Evolutionary conservation across 2,113 vertebrate species (phyloP), one percentile per base, ranked within the genome.

Genomic region (Malurus cyaneus): DNA sequence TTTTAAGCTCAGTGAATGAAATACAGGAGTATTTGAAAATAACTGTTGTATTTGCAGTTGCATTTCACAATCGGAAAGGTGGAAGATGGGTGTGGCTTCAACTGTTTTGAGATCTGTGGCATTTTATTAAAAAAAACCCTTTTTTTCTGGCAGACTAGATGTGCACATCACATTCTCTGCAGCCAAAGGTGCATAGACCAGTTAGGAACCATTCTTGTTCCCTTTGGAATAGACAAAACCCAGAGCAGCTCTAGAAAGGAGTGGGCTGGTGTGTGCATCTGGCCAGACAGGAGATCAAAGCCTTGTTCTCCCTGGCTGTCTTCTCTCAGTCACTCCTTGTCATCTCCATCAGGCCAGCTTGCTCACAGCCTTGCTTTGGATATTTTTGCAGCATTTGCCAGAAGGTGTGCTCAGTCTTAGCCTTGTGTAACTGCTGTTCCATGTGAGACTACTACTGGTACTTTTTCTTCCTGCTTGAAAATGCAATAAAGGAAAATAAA

Each of bases 401-500:
- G 57, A 81, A 21, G 12, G 7, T 61, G 81, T 89, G 57, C 42
- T 86, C 31, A 41, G 32, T 50, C 61, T 84, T n/a, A n/a, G 17
- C 11, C 41, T 80, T 11, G 5, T 32, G 10, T 25, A 67, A 69
- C 61, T 64, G 31, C 57, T 29, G 1, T n/a, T 80, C 46, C 8
- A 18, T 9, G 25, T 47, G 28, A 82, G 36, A 11, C n/a, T 42
- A 5, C 42, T 61, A 21, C 36, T 91, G 2, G 26, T 65, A 3
- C 1, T 11, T 46, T 25, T 36, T 47, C 18, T 19, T 28, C 3
- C 21, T 29, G 19, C 70, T 70, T 72, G 28, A 14, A 34, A 69
- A 49, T 18, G 29, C 1, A 4, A 5, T 46, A 20, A 71, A 80
- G 2, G 6, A 79, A 86, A 61, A 20, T 4, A 18, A 0, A 3